Conservation (phyloP, 2,797 vertebrate species). For the Molossus molossus region DNA sequence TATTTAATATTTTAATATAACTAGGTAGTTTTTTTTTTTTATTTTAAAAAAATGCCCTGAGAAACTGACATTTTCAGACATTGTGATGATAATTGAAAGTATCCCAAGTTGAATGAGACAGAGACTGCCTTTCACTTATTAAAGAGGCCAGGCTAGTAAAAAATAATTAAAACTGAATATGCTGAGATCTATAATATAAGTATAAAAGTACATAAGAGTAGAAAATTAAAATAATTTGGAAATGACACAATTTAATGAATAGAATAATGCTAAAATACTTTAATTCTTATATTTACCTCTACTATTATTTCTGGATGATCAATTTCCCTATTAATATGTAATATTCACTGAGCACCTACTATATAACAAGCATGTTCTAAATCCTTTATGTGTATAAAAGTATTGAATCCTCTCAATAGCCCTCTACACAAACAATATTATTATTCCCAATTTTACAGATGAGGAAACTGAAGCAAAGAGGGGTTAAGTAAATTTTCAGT, state of each 20-base stretch:
- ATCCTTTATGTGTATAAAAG: background rate
- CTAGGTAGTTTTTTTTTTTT: conserved; percentile 6
- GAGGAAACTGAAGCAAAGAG: background rate
- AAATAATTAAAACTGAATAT: conserved; percentile 63
- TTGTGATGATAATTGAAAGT: conserved; percentile 7
- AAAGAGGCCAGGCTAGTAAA: conserved; percentile 58
- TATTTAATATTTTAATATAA: conserved; percentile 65
- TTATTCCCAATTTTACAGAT: conserved; percentile 26
- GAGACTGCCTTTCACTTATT: conserved; percentile 4
- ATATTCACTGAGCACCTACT: background rate
- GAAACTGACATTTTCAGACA: conserved; percentile 53
- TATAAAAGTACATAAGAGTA: background rate
- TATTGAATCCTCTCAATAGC: background rate
- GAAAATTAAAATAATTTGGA: conserved; percentile 21
- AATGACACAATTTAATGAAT: conserved; percentile 55
- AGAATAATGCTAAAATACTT: background rate
- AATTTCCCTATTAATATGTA: conserved; percentile 43
- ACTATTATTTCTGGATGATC: background rate
- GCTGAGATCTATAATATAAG: background rate
- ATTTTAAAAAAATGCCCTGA: background rate
- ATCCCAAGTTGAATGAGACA: conserved; percentile 39
- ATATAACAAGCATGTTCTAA: background rate
- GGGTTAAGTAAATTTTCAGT: background rate
- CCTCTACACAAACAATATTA: background rate
- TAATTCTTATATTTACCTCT: conserved; percentile 22